Percentiles rank a stretch among this genome's conserved stretches.
Conservation (phyloP, 2,113 vertebrate species). For the Brachionichthys hirsutus region DNA sequence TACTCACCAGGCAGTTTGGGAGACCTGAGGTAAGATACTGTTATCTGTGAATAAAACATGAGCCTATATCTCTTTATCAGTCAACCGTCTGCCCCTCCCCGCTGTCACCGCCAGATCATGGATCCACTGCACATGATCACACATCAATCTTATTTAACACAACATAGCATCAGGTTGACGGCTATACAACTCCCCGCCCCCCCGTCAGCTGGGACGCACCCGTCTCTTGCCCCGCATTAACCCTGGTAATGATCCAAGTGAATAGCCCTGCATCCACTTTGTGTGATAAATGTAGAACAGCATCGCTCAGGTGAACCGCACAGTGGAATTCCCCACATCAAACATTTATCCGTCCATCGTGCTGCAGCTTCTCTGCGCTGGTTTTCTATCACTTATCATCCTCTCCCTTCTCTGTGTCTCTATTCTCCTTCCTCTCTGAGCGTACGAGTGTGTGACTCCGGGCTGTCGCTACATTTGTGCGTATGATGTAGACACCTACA, state of each 20-base stretch:
- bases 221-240: constrained; percentile 63
- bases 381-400: constrained; percentile 61
- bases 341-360: constrained; percentile 71
- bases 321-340: constrained; percentile 72
- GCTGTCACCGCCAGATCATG: constrained; percentile 55
- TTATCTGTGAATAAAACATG: constrained; percentile 77
- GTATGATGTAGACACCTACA: constrained; percentile 76
- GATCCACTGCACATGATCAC: constrained; percentile 52
- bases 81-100: constrained; percentile 62
- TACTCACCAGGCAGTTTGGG: constrained; percentile 70
- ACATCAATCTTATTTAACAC: constrained; percentile 73
- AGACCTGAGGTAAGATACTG: constrained; percentile 62
- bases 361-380: constrained; percentile 44
- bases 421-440: constrained; percentile 58
- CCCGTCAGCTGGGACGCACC: constrained; percentile 54
- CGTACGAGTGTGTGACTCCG: constrained; percentile 69
- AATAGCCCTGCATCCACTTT: constrained; percentile 63
- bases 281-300: constrained; percentile 69
- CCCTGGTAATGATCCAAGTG: constrained; percentile 66
- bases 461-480: constrained; percentile 62
- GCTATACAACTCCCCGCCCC: constrained; percentile 49
- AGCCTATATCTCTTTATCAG: constrained; percentile 72
- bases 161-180: constrained; percentile 67
- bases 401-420: constrained; percentile 46
- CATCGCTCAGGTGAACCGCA: constrained; percentile 64